Conservation (phyloP, 2,888 invertebrate genomes). For the Hedychridium roseum region DNA sequence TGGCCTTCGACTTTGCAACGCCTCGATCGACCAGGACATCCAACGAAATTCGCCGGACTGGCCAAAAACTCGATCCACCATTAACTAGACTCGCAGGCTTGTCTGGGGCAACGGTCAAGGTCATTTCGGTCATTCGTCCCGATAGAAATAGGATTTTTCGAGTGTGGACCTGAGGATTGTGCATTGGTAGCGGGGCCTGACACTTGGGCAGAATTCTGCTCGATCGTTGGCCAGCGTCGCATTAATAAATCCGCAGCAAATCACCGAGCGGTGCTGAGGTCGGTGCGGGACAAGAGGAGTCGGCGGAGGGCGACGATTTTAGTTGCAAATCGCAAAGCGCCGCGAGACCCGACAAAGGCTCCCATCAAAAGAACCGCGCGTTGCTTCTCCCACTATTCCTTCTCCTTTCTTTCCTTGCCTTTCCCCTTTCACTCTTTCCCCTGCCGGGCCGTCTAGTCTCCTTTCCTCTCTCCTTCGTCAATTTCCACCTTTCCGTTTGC, state of each 20-base stretch:
- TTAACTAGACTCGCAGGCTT: too few relatives aligned
- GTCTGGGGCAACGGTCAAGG: too few relatives aligned
- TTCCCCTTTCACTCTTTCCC: conserved; percentile 23
- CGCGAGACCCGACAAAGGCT: conserved; percentile 61
- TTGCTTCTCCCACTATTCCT: conserved; percentile 33
- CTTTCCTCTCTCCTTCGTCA: conserved; percentile 21
- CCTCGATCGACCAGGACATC: too few relatives aligned
- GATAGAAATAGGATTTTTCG: too few relatives aligned
- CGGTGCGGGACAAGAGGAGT: conserved; percentile 29
- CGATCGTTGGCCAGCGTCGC: conserved; percentile 41
- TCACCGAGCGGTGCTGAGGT: conserved; percentile 35
- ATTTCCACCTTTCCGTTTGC: conserved; percentile 18
- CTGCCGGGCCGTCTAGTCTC: conserved; percentile 17
- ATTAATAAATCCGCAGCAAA: conserved; percentile 62
- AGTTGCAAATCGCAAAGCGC: conserved; percentile 63
- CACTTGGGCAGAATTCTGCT: background rate
- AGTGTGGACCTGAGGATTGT: too few relatives aligned
- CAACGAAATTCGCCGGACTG: too few relatives aligned
- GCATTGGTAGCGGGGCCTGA: too few relatives aligned
- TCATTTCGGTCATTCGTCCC: too few relatives aligned
- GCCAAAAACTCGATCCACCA: too few relatives aligned
- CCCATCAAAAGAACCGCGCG: conserved; percentile 56
- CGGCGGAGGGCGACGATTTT: conserved; percentile 58
- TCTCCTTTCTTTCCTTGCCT: conserved; percentile 26
- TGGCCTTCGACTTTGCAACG: too few relatives aligned